phyloP scores from a whole-genome alignment of 2,797 vertebrate genomes.

The Microhierax caerulescens region DNA sequence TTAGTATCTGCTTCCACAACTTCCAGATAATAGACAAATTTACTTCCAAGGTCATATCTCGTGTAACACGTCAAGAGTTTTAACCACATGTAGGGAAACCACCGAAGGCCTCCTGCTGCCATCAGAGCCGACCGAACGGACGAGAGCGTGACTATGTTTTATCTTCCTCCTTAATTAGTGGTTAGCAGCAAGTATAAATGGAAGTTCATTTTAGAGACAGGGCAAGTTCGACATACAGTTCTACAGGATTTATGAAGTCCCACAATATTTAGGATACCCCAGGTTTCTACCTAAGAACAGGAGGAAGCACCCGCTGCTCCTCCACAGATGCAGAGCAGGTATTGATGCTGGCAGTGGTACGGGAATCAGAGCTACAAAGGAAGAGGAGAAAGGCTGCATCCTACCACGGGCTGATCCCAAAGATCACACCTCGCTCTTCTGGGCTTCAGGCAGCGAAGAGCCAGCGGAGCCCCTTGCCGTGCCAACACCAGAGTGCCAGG shows the following conservation, averaged over 20 bases:
- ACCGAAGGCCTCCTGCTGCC: constrained; percentile 27
- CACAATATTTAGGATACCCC: not conserved
- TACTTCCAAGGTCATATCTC: constrained; percentile 83
- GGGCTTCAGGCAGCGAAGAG: not conserved
- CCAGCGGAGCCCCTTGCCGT: not conserved
- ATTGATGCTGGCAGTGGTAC: not conserved
- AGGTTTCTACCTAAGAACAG: not conserved
- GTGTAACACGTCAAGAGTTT: constrained; percentile 80
- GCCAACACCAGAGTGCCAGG: accelerated
- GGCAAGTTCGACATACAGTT: not conserved
- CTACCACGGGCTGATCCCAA: not conserved
- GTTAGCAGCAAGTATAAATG: not conserved
- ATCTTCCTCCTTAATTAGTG: not conserved
- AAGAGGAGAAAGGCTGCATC: not conserved
- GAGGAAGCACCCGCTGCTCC: not conserved
- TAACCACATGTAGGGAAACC: constrained; percentile 75
- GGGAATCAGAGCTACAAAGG: not conserved
- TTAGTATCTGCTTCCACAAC: constrained; percentile 79
- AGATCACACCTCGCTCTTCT: not conserved
- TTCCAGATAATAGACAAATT: constrained; percentile 81
- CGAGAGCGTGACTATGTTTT: accelerated
- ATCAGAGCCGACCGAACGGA: not conserved
- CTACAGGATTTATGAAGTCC: not conserved
- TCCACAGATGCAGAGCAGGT: not conserved
- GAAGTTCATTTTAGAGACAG: not conserved